A percentile compares a stretch with the other conserved stretches of the same genome.
These are phyloP conservation scores for Yasuhikotakia modesta DNA, from an alignment of 2,797 vertebrate genomes.

Conservation along the genomic window DNA sequence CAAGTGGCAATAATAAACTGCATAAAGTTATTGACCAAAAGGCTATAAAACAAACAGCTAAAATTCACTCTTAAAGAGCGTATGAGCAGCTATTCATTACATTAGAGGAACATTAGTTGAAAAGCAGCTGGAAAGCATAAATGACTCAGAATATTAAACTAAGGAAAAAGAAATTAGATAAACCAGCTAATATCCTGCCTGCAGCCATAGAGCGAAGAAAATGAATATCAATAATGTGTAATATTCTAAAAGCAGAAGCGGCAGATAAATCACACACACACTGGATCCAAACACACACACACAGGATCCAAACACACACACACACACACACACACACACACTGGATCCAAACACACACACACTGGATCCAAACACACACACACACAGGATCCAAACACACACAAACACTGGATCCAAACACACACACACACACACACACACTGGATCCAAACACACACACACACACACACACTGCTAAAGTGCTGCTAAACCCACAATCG, in stretches of 20 bases:
- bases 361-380: neutral
- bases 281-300: neutral
- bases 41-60: neutral
- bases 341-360: neutral
- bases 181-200: conserved; percentile 16
- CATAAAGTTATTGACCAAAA: neutral
- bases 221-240: conserved; percentile 27
- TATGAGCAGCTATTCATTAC: conserved; percentile 20
- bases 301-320: neutral
- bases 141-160: conserved; percentile 17
- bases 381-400: too few species aligned
- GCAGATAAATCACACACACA: neutral
- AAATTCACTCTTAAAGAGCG: neutral
- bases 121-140: neutral
- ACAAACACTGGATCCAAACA: too few species aligned
- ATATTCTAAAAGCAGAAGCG: conserved; percentile 12
- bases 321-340: neutral
- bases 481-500: too few species aligned
- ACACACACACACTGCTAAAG: too few species aligned
- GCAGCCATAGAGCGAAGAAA: neutral
- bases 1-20: neutral
- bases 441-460: too few species aligned
- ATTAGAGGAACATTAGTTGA: conserved; percentile 4
- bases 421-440: too few species aligned
- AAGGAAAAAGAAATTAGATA: conserved; percentile 14